phyloP scores from a whole-genome alignment of 2,113 vertebrate genomes.

The Misgurnus anguillicaudatus region DNA sequence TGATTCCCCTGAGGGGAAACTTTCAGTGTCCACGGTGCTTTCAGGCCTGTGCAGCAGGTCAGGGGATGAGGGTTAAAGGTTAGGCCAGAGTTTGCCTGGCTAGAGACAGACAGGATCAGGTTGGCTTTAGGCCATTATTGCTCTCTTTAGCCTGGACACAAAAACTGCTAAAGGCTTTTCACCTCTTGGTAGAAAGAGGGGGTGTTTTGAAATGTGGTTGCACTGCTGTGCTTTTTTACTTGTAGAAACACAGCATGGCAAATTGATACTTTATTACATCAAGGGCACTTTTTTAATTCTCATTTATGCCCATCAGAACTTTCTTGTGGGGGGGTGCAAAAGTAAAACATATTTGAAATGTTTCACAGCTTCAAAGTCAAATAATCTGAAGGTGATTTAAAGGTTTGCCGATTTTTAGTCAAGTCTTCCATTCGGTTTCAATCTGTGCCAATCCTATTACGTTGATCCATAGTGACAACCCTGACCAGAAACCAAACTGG shows the following conservation, averaged over 20 bases:
- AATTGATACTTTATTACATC: slow-evolving; percentile 73
- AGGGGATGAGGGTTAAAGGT: slow-evolving; percentile 86
- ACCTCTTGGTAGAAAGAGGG: slow-evolving; percentile 54
- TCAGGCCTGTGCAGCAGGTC: slow-evolving; percentile 80
- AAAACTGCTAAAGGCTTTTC: slow-evolving; percentile 68
- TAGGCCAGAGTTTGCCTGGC: slow-evolving; percentile 79
- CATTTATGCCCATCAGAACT: slow-evolving; percentile 10
- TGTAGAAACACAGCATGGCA: slow-evolving; percentile 53
- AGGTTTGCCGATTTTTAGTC: slow-evolving; percentile 62
- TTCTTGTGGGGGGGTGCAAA: neutral
- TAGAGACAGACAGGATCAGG: slow-evolving; percentile 85
- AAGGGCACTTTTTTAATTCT: slow-evolving; percentile 55
- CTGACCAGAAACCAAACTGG: slow-evolving; percentile 65
- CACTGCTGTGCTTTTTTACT: slow-evolving; percentile 37
- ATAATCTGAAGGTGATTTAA: slow-evolving; percentile 57
- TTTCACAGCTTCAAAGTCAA: slow-evolving; percentile 57
- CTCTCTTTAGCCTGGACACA: slow-evolving; percentile 77
- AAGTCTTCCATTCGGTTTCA: slow-evolving; percentile 55
- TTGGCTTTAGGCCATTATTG: slow-evolving; percentile 90
- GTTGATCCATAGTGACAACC: slow-evolving; percentile 73
- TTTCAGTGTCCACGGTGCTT: slow-evolving; percentile 71
- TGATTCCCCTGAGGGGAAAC: slow-evolving; percentile 64
- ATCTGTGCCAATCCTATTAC: slow-evolving; percentile 65
- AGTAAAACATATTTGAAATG: slow-evolving; percentile 36
- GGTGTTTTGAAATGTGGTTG: slow-evolving; percentile 56